Evolutionary conservation across 2,888 invertebrate species (phyloP).

Genomic region (Lapara coniferarum): DNA sequence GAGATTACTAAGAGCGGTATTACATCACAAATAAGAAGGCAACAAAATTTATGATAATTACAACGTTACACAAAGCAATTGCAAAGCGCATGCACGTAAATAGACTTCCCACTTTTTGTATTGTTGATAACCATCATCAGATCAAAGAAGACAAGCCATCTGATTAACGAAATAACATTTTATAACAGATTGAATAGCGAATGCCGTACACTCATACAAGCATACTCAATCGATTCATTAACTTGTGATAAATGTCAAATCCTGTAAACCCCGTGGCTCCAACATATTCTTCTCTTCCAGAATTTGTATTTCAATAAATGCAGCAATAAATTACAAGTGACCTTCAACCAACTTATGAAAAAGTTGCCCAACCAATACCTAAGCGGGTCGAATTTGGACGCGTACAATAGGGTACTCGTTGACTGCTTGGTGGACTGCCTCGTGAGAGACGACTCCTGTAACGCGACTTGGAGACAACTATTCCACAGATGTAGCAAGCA

Average conservation of each 20-base stretch:
- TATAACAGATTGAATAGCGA: too few relatives aligned
- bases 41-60: background rate
- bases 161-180: background rate
- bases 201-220: too few relatives aligned
- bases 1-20: background rate
- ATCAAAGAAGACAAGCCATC: background rate
- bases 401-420: constrained; percentile 82
- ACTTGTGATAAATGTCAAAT: too few relatives aligned
- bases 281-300: constrained; percentile 50
- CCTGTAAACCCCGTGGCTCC: background rate
- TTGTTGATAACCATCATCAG: too few relatives aligned
- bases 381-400: constrained; percentile 69
- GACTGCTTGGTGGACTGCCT: constrained; percentile 85
- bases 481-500: constrained; percentile 87
- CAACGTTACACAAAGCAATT: background rate
- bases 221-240: too few relatives aligned
- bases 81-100: background rate
- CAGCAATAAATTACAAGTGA: constrained; percentile 77
- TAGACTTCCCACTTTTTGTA: background rate
- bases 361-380: constrained; percentile 83
- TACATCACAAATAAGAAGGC: background rate
- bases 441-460: constrained; percentile 84
- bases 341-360: constrained; percentile 86
- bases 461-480: constrained; percentile 86
- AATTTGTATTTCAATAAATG: constrained; percentile 75